Evolutionary conservation across 2,113 vertebrate species (phyloP).

Genomic region (Mastomys natalensis): DNA sequence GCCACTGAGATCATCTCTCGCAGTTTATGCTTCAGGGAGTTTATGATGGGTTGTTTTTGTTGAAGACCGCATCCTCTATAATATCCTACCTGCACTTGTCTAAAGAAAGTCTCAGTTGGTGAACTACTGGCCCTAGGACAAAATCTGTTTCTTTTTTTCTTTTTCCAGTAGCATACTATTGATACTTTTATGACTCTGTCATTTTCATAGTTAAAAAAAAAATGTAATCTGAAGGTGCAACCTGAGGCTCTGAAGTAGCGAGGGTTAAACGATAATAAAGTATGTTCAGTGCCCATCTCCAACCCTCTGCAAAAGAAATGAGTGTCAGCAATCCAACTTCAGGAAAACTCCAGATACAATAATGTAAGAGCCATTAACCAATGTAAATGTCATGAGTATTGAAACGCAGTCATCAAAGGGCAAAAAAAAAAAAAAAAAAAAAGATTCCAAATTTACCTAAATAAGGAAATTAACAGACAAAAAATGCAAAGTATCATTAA

Average conservation of each 20-base stretch:
- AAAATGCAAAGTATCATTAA: constrained; percentile 26
- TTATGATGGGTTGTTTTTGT: constrained; percentile 56
- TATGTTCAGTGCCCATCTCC: constrained; percentile 38
- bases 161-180: constrained; percentile 46
- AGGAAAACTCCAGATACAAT: constrained; percentile 30
- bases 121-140: constrained; percentile 57
- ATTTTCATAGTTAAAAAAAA: constrained; percentile 78
- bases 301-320: constrained; percentile 41
- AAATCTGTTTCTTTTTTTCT: constrained; percentile 48
- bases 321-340: constrained; percentile 43
- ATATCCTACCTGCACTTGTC: constrained; percentile 61
- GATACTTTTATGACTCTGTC: constrained; percentile 70
- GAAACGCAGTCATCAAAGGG: constrained; percentile 47
- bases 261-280: constrained; percentile 70
- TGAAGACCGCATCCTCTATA: constrained; percentile 25
- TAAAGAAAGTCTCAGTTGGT: constrained; percentile 52
- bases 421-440: constrained; percentile 59
- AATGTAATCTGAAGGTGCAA: constrained; percentile 70
- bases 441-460: constrained; percentile 61
- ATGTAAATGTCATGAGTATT: not conserved
- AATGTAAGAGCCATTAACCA: not conserved
- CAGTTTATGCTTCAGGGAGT: constrained; percentile 66
- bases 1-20: constrained; percentile 47
- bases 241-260: constrained; percentile 70
- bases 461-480: constrained; percentile 34